Evolutionary conservation across 2,113 vertebrate species (phyloP), one percentile per base, ranked within the genome.

Genomic region (Poeciliopsis prolifica): DNA sequence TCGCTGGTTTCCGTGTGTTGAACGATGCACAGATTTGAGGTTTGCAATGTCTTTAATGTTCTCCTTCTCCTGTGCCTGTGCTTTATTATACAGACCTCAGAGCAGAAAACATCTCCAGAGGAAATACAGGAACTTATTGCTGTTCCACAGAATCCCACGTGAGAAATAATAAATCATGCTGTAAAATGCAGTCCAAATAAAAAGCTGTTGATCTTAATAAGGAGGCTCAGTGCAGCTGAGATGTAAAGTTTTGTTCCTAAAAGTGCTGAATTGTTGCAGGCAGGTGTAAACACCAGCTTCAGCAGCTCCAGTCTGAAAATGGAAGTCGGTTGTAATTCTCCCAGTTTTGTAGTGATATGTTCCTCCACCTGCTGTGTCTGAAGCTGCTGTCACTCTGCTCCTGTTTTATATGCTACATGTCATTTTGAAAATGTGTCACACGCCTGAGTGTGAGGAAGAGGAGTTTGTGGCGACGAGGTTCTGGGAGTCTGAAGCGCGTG

Each of bases 11-110:
- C 61, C 62, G 67, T 58, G 58, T 75, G 67, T 5, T 63, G 63
- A 79, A 79, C 26, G 51, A 72, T 83, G 6, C 61, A 68, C 48
- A 75, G 44, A 74, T 62, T 64, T 42, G 51, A 65, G 24, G 61
- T 29, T 22, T 68, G 70, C 15, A 1, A 67, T 77, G n/a, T 17
- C 19, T 7, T 54, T 60, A 77, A 72, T 62, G 63, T 48, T 63
- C 68, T 64, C 26, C 42, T 35, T 63, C 68, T 64, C 26, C 42
- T 42, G 58, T 30, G 68, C 26, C 11, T 65, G 29, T 48, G 58
- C 2, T 22, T 17, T 76, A 14, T 1, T 66, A 33, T 62, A 19
- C 42, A 14, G 17, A 64, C 65, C 76, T 63, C 54, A 40, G 44
- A 30, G 68, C 70, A 44, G 37, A 5, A 29, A 11, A 24, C 24